Conservation (phyloP, 2,888 invertebrate genomes). For the Choristoneura rosaceana region DNA sequence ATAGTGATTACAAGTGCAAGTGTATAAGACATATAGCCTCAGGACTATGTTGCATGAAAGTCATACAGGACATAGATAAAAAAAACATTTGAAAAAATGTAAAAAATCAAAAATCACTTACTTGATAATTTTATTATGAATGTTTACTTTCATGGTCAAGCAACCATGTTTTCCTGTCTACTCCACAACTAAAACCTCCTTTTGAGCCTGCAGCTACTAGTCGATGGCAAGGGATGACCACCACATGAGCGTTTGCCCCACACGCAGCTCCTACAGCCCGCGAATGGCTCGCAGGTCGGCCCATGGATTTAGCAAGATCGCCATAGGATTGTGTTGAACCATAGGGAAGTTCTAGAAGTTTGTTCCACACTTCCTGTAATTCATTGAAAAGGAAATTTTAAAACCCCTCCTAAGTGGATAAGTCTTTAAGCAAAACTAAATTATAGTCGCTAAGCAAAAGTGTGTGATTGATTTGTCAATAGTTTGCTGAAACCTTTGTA, state of each 20-base stretch:
- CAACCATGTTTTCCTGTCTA: slow-evolving; percentile 84
- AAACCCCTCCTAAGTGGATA: no score
- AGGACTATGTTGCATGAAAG: no score
- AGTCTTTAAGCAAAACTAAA: not conserved
- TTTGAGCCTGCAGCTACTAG: slow-evolving; percentile 66
- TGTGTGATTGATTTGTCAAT: no score
- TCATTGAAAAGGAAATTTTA: slow-evolving; percentile 1
- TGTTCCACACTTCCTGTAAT: slow-evolving; percentile 72
- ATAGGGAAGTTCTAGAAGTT: slow-evolving; percentile 68
- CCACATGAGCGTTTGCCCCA: slow-evolving; percentile 69
- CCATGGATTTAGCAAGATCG: slow-evolving; percentile 67
- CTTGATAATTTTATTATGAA: slow-evolving; percentile 31
- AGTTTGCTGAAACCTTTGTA: no score
- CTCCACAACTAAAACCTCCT: slow-evolving; percentile 82
- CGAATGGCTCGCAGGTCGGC: slow-evolving; percentile 67
- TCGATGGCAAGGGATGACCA: slow-evolving; percentile 77
- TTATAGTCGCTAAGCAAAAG: not conserved
- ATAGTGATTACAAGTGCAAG: no score
- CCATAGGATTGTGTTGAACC: slow-evolving; percentile 73
- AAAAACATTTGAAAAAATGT: no score
- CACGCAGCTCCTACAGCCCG: slow-evolving; percentile 76
- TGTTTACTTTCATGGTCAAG: slow-evolving; percentile 72
- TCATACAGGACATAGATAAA: no score
- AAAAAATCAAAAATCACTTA: not conserved
- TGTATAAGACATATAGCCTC: no score